A percentile compares a stretch with the other conserved stretches of the same genome.
These are phyloP conservation scores for Trissonchulus sp. DNA, from an alignment of 2,888 invertebrate species.

Conservation along the genomic window DNA sequence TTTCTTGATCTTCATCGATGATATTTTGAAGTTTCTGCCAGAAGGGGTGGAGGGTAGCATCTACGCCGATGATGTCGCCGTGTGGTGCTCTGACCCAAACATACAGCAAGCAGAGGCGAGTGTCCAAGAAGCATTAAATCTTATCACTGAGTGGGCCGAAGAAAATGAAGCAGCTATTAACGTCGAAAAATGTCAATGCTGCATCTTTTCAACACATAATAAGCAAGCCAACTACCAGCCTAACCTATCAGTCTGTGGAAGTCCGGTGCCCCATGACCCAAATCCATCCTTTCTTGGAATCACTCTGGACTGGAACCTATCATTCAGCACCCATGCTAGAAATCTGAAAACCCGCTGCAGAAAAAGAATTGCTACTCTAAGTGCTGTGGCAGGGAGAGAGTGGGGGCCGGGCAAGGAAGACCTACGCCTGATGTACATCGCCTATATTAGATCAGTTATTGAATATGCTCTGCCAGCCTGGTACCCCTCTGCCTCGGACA, in stretches of 20 bases:
- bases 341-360: conserved; percentile 3
- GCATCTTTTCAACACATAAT: neutral
- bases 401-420: neutral
- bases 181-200: neutral
- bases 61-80: neutral
- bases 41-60: neutral
- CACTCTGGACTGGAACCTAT: neutral
- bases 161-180: neutral
- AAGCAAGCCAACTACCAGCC: conserved; percentile 1
- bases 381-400: neutral
- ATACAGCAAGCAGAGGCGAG: neutral
- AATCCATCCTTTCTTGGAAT: neutral
- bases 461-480: conserved; percentile 4
- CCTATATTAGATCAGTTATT: neutral
- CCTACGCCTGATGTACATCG: neutral
- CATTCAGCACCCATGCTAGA: neutral
- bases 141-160: neutral
- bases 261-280: neutral
- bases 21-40: neutral
- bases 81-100: neutral
- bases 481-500: neutral
- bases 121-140: neutral
- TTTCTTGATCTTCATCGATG: neutral
- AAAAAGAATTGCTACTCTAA: neutral
- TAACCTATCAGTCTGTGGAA: neutral